Base-by-base conservation (phyloP, 1,140 invertebrate genomes). In the Chelonus insularis region DNA sequence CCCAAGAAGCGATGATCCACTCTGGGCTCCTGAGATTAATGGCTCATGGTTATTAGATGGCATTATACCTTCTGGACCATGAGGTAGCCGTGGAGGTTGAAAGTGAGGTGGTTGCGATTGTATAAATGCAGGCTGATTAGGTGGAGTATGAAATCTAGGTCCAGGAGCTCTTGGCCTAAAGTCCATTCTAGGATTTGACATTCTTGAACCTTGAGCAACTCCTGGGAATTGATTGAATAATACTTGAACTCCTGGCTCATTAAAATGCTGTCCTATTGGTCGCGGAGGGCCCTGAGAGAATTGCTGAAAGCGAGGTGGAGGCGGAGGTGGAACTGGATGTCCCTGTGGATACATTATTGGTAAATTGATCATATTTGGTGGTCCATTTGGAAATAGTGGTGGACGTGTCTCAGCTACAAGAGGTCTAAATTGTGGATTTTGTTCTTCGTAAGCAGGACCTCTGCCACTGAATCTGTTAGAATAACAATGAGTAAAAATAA, bases 391-490 rank as follows among this genome's bases (percentile, higher is more conserved):
- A 65, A 71, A 77, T 7, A 63, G 54, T n/a, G 70, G 67, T 4
- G 73, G 64, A 34, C 71, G 62, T 14, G 71, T 70, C 37, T 77
- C 74, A 23, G 77, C 54, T n/a, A 77, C 34, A 9, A 73, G 72
- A 43, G 70, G 67, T 54, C 78, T 68, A n/a, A 68, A 78, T n/a
- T 50, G 37, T 32, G 61, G 63, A 29, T 72, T 72, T 21, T 71
- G 75, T 64, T 68, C 52, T 11, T 55, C 34, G 16, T 34, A 55
- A 14, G 6, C 4, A 23, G 52, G 52, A 37, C 34, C 34, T 12
- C 52, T 32, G 39, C 14, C 18, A 14, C 52, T 55, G 20, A 55
- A 55, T 16, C 52, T 55, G 20, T 9, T 11, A 21, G n/a, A 37
- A 18, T 5, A 52, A 52, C 2, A 4, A 0, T n/a, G 50, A 12